These are phyloP conservation scores for Agapostemon virescens DNA, from an alignment of 2,888 invertebrate genomes.

Conservation along the genomic window DNA sequence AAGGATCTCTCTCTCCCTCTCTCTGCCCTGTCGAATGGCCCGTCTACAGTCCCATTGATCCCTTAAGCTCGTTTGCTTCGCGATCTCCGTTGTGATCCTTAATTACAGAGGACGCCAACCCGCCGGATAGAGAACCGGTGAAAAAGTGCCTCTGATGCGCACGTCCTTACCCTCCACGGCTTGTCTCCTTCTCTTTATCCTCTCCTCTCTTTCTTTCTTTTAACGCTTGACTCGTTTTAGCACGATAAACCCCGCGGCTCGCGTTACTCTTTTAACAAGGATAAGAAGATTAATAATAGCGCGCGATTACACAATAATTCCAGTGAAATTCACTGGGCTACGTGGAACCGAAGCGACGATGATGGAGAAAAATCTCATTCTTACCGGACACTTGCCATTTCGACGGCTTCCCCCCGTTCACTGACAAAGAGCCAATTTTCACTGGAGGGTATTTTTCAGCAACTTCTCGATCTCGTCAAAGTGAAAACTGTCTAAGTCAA, in stretches of 20 bases:
- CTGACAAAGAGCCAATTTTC: too few relatives aligned
- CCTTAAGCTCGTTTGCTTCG: conserved; percentile 6
- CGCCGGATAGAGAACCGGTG: background rate
- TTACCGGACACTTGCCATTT: background rate
- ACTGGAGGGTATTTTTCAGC: too few relatives aligned
- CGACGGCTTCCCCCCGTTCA: background rate
- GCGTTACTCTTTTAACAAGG: background rate
- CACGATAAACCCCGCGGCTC: background rate
- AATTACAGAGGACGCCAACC: background rate
- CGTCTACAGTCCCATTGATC: conserved; percentile 1
- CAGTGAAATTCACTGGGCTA: background rate
- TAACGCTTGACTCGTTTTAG: background rate
- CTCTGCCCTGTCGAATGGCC: background rate
- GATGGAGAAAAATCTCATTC: background rate
- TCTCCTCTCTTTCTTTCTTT: background rate
- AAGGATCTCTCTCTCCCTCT: background rate
- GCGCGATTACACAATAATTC: background rate
- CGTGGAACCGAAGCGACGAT: background rate
- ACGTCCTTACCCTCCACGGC: background rate
- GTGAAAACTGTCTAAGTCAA: too few relatives aligned
- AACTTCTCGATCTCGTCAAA: too few relatives aligned
- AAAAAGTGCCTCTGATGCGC: background rate
- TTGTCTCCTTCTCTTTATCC: background rate
- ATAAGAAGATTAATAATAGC: background rate
- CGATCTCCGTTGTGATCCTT: conserved; percentile 19